Evolutionary conservation across 2,888 invertebrate genomes (phyloP).

Genomic region (Melinaea marsaeus): DNA sequence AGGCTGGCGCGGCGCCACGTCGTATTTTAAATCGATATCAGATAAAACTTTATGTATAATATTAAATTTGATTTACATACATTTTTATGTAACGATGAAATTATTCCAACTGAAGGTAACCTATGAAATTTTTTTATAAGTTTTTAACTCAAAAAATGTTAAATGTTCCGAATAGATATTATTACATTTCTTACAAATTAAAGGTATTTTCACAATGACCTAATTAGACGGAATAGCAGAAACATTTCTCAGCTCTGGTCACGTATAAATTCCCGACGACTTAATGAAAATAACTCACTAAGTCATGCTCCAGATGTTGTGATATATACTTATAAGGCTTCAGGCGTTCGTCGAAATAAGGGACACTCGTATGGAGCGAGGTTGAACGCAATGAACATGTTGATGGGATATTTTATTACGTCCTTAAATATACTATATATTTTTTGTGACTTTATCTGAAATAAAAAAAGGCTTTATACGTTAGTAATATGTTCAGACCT

Average conservation of each 20-base stretch:
- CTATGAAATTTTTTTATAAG: not conserved
- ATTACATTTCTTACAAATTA: no score
- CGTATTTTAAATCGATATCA: not conserved
- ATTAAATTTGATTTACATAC: no score
- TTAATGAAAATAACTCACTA: constrained; percentile 26
- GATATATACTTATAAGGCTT: constrained; percentile 6
- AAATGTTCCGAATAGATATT: no score
- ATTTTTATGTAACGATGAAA: no score
- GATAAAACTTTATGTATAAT: not conserved
- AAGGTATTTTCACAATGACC: not conserved
- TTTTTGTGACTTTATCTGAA: no score
- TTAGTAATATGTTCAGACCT: no score
- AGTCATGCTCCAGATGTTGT: constrained; percentile 13
- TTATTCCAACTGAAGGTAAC: not conserved
- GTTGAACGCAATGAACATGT: not conserved
- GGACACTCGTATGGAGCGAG: not conserved
- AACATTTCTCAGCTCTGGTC: constrained; percentile 1
- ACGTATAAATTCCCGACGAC: constrained; percentile 5
- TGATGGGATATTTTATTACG: not conserved
- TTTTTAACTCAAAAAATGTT: no score
- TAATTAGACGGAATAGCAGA: not conserved
- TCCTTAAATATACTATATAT: not conserved
- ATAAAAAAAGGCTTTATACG: no score
- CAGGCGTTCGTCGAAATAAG: not conserved
- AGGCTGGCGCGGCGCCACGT: not conserved